Percentiles rank a stretch among this genome's conserved stretches.
These are phyloP conservation scores for Picus viridis DNA, from an alignment of 2,797 vertebrate genomes.

Conservation along the genomic window DNA sequence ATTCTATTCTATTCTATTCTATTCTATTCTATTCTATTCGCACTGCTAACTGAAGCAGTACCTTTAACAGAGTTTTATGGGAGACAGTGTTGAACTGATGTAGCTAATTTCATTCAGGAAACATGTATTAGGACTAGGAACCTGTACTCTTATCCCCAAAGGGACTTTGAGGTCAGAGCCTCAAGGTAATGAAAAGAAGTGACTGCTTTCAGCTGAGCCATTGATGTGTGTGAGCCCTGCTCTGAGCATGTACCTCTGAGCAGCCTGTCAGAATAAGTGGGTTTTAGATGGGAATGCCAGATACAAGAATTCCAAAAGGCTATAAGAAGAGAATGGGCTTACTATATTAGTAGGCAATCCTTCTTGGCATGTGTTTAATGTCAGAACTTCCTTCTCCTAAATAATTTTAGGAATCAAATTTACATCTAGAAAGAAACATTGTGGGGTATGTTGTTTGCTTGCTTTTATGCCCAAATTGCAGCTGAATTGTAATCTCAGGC, in stretches of 20 bases:
- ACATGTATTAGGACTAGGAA: neutral
- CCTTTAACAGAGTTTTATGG: neutral
- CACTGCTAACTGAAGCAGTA: neutral
- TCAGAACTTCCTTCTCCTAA: too few relatives aligned
- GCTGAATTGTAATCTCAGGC: too few relatives aligned
- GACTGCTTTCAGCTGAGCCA: neutral
- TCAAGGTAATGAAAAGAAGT: neutral
- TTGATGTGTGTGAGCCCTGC: neutral
- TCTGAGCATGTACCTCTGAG: neutral
- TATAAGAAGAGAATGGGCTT: neutral
- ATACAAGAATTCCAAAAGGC: neutral
- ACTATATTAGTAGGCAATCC: neutral
- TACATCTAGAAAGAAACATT: too few relatives aligned
- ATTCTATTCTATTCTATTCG: neutral
- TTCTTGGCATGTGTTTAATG: neutral
- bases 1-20: neutral
- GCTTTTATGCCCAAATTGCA: too few relatives aligned
- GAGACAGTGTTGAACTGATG: neutral
- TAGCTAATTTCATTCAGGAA: neutral
- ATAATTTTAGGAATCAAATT: too few relatives aligned
- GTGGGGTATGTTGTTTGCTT: too few relatives aligned
- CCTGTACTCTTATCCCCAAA: neutral
- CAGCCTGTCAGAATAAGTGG: neutral
- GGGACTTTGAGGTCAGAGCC: neutral
- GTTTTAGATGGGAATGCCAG: neutral